Evolutionary conservation across 2,888 invertebrate species (phyloP).

Genomic region (Cheiracanthium punctorium): DNA sequence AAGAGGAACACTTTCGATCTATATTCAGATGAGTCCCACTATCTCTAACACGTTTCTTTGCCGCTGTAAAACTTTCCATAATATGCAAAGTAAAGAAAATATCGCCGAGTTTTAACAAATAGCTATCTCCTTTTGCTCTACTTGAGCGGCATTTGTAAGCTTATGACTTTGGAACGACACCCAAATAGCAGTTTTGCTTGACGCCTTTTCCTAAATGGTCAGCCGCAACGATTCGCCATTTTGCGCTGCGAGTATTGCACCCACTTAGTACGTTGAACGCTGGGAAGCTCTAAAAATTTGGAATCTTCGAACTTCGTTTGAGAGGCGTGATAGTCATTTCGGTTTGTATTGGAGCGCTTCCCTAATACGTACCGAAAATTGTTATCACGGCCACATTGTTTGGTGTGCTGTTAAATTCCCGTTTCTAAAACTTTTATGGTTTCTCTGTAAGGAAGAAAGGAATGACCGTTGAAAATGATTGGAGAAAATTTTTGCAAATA

Average conservation of each 20-base stretch:
- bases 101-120: slow-evolving; percentile 53
- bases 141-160: slow-evolving; percentile 64
- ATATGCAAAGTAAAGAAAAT: slow-evolving; percentile 65
- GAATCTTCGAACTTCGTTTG: background rate
- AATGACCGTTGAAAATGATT: too few species aligned
- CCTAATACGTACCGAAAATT: too few species aligned
- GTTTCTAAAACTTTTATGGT: too few species aligned
- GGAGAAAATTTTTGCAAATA: too few species aligned
- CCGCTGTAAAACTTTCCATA: slow-evolving; percentile 57
- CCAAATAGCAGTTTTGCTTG: slow-evolving; percentile 43
- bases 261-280: slow-evolving; percentile 2
- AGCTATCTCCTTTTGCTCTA: slow-evolving; percentile 27
- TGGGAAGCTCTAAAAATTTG: background rate
- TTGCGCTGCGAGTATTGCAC: slow-evolving; percentile 3
- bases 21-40: slow-evolving; percentile 36
- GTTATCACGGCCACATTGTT: background rate
- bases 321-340: too few species aligned
- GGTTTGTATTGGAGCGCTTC: too few species aligned
- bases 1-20: slow-evolving; percentile 28
- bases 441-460: too few species aligned
- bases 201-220: slow-evolving; percentile 35
- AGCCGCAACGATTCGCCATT: slow-evolving; percentile 34
- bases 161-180: slow-evolving; percentile 49
- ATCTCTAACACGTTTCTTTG: slow-evolving; percentile 53
- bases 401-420: too few species aligned